These are phyloP conservation scores for Philereme transversata DNA, from an alignment of 2,888 invertebrate genomes.

Conservation along the genomic window DNA sequence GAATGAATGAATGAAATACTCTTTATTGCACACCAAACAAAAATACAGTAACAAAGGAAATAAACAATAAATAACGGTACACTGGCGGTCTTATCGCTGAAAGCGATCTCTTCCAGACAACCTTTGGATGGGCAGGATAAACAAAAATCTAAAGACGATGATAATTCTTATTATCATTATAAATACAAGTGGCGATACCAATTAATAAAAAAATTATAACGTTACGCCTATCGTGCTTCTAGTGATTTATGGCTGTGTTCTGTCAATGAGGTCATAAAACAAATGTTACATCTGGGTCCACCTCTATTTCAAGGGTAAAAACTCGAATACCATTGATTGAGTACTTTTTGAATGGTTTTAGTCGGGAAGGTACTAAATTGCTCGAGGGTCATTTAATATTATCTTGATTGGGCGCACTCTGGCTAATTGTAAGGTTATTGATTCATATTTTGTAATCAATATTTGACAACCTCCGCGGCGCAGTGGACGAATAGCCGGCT, in stretches of 20 bases:
- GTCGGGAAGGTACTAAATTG: neutral
- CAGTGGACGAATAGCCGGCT: too few species aligned
- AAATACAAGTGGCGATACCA: too few species aligned
- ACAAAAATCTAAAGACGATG: too few species aligned
- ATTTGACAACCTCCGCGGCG: neutral
- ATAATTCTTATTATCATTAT: too few species aligned
- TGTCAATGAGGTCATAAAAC: slow-evolving; percentile 17
- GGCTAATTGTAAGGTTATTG: neutral
- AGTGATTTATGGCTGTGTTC: slow-evolving; percentile 15
- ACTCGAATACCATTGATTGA: slow-evolving; percentile 3
- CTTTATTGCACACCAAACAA: too few species aligned
- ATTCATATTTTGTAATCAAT: neutral
- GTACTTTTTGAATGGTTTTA: neutral
- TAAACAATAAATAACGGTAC: too few species aligned
- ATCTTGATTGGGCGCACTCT: neutral
- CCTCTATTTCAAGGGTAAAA: slow-evolving; percentile 20
- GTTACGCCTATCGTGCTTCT: slow-evolving; percentile 9
- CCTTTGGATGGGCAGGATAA: too few species aligned
- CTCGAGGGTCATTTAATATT: neutral
- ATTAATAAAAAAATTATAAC: neutral
- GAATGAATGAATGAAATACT: too few species aligned
- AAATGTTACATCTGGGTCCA: slow-evolving; percentile 11
- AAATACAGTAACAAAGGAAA: too few species aligned
- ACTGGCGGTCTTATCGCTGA: too few species aligned
- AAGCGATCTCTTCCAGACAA: too few species aligned